Base-by-base conservation (phyloP, 2,797 vertebrate species). In the Molossus alvarezi region DNA sequence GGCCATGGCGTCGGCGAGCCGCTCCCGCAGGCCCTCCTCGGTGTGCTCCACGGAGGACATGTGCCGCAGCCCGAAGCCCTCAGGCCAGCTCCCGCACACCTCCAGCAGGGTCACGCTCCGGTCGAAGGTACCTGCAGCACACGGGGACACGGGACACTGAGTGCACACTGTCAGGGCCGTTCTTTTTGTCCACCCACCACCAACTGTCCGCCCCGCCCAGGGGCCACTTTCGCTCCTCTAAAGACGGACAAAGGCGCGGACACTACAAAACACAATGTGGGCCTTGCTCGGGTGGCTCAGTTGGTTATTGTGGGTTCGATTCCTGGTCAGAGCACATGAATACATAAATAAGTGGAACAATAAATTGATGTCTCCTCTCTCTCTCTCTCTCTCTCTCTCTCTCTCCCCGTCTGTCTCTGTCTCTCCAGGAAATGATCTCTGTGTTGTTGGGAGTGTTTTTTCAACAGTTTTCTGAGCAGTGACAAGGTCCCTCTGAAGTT, bases 51-150 rank as follows among this genome's bases (percentile, higher is more conserved):
- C 98, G 41, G 99, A 99, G 55, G 99, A 98, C 97, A 99, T 98
- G 98, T 99, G 99, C 25, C 99, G 99, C 55, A 99, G 98, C 13
- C 99, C 99, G 0, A 99, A 99, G 98, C 98, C 99, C 98, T 99
- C 99, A 0, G 99, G 99, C 99, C 99, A 99, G 98, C 99, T 99
- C 93, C 99, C 99, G 1, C 99, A 99, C 85, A 99, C 99, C 98
- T 99, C 99, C 98, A 99, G 98, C 97, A 99, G 98, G 84, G 99
- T 99, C 98, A 99, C 99, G 1, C 99, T 99, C 85, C 99, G 99
- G 97, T 99, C 99, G 95, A 99, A 99, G n/a, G 99, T 98, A 97
- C 99, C 99, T 99, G 98, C 23, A 95, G 92, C 72, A 98, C 93
- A 98, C 0, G 3, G 62, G 67, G 93, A 53, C 80, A 84, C 1